Base-by-base conservation (phyloP, 2,113 vertebrate genomes). In the Hipposideros armiger region DNA sequence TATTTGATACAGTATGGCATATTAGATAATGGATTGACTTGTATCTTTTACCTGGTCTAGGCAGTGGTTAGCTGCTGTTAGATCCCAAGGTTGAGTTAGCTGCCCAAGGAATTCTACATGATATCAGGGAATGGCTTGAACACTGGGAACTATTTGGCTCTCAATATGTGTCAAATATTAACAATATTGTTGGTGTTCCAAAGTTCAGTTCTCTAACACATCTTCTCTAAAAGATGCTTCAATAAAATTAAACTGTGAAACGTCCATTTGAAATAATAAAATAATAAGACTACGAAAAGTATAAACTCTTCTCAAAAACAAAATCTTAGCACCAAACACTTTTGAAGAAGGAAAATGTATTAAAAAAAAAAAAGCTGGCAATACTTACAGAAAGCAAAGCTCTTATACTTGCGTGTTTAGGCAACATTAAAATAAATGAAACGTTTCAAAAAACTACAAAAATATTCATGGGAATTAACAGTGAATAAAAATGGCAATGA, bases 151-250 rank as follows among this genome's bases (percentile, higher is more conserved):
- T 52, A 15, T 32, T 19, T 86, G 60, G 20, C 40, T 93, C 50
- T 93, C 45, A 74, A 8, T 32, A 76, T 26, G 22, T 32, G 54
- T 62, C 76, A 87, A 66, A 42, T 72, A 56, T 30, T 93, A 64
- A 73, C 86, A 77, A 28, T 74, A 62, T 82, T 20, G 89, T 36
- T 86, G 28, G 56, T 50, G 69, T 78, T 66, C 56, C 14, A 11
- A 88, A 89, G 66, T 73, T 77, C n/a, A 73, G 45, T 91, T 97
- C 74, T 70, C 62, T 26, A 95, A 96, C 83, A 91, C 24, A 91
- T 42, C 60, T 54, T 84, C 26, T 76, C n/a, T 45, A 47, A 90
- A 87, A 67, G 82, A 82, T 11, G 13, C 5, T 62, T 94, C 62
- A 87, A 60, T 91, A 45, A 58, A 86, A 50, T 91, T 42, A 95